Evolutionary conservation across 2,888 invertebrate genomes (phyloP).

Genomic region (Pseudanteris insignis): DNA sequence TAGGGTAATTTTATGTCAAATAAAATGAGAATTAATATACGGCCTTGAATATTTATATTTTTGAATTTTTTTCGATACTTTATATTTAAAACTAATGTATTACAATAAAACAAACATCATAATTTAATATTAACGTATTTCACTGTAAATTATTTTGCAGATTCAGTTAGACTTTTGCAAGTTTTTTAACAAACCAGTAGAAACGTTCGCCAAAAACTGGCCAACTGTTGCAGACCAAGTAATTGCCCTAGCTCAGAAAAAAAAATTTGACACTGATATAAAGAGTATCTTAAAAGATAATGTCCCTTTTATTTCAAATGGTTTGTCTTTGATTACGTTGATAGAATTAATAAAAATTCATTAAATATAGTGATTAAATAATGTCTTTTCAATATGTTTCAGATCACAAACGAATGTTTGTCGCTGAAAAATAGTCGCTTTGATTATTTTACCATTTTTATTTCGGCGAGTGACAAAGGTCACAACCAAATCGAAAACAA

Average conservation of each 20-base stretch:
- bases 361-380: too few species aligned
- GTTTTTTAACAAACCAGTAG: neutral
- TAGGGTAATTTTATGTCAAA: neutral
- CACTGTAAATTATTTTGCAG: too few species aligned
- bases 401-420: conserved; percentile 20
- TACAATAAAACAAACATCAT: too few species aligned
- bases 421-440: neutral
- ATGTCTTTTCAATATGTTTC: conserved; percentile 2
- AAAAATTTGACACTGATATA: neutral
- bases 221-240: neutral
- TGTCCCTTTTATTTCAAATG: neutral
- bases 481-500: neutral
- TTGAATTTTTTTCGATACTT: too few species aligned
- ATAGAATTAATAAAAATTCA: too few species aligned
- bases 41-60: too few species aligned
- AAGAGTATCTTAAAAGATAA: neutral
- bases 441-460: conserved; percentile 13
- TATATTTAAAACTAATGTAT: too few species aligned
- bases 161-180: neutral
- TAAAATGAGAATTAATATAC: neutral
- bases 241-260: neutral
- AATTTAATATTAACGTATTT: too few species aligned
- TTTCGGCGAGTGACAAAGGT: conserved; percentile 9
- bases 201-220: neutral
- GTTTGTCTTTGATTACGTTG: too few species aligned